These are phyloP conservation scores for Pegoplata infirma DNA, from an alignment of 2,888 invertebrate species.

Conservation along the genomic window DNA sequence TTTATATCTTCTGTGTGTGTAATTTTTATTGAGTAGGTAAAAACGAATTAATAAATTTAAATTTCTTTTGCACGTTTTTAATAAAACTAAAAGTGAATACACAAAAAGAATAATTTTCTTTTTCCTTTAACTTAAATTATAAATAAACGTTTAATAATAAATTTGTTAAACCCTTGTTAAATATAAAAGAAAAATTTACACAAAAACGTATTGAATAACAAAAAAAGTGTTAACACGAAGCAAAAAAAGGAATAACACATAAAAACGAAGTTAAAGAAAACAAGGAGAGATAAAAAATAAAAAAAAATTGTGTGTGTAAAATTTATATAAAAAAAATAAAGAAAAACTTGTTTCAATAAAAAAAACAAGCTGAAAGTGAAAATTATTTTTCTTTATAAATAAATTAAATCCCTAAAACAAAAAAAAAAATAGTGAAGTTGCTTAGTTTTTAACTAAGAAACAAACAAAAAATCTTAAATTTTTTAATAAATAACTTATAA, in stretches of 20 bases:
- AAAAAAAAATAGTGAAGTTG: neutral
- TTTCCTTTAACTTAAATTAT: no score
- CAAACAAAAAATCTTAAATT: slow-evolving; percentile 2
- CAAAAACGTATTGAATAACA: slow-evolving; percentile 43
- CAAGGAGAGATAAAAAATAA: slow-evolving; percentile 32
- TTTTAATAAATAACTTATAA: neutral
- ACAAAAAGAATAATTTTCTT: no score
- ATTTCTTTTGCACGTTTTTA: neutral
- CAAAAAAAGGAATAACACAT: slow-evolving; percentile 16
- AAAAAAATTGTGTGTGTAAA: slow-evolving; percentile 19
- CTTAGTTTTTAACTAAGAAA: neutral
- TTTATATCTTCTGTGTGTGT: slow-evolving; percentile 41
- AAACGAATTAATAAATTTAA: slow-evolving; percentile 12
- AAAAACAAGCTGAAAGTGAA: slow-evolving; percentile 58
- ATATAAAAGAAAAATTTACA: slow-evolving; percentile 3
- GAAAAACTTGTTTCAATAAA: slow-evolving; percentile 53
- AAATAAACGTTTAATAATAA: neutral
- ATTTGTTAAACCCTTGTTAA: slow-evolving; percentile 19
- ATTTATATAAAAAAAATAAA: slow-evolving; percentile 14
- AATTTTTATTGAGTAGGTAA: slow-evolving; percentile 47
- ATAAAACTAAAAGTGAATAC: neutral
- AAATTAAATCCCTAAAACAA: slow-evolving; percentile 18
- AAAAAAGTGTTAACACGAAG: slow-evolving; percentile 37
- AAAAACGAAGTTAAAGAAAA: slow-evolving; percentile 12
- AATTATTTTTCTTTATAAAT: slow-evolving; percentile 47